phyloP scores from a whole-genome alignment of 2,888 invertebrate genomes.

The Pheosia gnoma region DNA sequence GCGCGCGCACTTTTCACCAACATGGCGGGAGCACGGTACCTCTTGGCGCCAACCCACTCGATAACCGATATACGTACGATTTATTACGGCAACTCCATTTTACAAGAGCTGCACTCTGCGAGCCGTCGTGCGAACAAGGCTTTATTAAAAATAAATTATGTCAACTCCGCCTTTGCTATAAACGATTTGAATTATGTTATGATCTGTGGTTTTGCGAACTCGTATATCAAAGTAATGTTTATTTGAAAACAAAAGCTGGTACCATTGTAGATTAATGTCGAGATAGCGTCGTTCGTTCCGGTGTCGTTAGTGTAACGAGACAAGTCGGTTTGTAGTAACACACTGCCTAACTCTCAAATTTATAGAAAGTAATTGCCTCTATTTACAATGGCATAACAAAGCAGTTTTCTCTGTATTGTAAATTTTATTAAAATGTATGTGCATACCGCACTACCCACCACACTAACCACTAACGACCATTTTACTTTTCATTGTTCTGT shows the following conservation, averaged over 20 bases:
- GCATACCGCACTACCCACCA: no score
- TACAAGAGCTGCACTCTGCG: neutral
- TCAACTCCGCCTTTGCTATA: constrained; percentile 35
- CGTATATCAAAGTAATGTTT: constrained; percentile 22
- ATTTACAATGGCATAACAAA: no score
- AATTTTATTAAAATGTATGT: no score
- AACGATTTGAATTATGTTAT: constrained; percentile 40
- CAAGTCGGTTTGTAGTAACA: neutral
- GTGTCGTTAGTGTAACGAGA: constrained; percentile 2
- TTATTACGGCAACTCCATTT: neutral
- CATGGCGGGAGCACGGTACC: constrained; percentile 50
- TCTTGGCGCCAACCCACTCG: constrained; percentile 62
- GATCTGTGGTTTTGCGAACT: constrained; percentile 31
- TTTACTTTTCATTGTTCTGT: no score
- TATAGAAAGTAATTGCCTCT: no score
- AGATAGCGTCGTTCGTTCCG: constrained; percentile 19
- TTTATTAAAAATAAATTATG: constrained; percentile 46
- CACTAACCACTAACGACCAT: no score
- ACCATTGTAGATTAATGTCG: constrained; percentile 13
- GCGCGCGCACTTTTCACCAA: constrained; percentile 60
- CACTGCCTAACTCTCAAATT: neutral
- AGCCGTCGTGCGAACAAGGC: neutral
- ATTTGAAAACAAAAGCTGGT: constrained; percentile 32
- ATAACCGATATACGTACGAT: constrained; percentile 34
- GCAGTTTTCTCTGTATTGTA: no score